phyloP scores from a whole-genome alignment of 2,888 invertebrate genomes.

The Philaethria dido region DNA sequence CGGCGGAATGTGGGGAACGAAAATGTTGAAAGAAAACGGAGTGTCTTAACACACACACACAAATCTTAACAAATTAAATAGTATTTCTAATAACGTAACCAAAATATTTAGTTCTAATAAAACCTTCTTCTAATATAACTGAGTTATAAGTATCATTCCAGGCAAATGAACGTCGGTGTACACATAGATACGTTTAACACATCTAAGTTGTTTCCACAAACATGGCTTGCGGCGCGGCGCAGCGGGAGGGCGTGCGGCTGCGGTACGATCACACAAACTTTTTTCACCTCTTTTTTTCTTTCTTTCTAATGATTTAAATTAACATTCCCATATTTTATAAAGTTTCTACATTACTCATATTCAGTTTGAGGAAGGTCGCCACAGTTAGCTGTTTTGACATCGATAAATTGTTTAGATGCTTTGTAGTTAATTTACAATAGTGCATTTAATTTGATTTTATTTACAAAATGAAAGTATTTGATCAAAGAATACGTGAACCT shows the following conservation, averaged over 20 bases:
- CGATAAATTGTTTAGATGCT: conserved; percentile 49
- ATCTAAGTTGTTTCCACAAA: conserved; percentile 78
- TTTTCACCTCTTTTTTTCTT: conserved; percentile 62
- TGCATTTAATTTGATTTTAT: conserved; percentile 1
- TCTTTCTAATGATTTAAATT: conserved; percentile 80
- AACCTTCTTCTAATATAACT: conserved; percentile 39
- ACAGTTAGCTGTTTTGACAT: conserved; percentile 66
- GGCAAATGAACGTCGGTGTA: conserved; percentile 39
- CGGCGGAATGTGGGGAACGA: too few species aligned
- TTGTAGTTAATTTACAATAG: conserved; percentile 15
- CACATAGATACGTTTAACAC: conserved; percentile 72
- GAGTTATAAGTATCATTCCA: conserved; percentile 51
- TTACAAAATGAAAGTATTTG: neutral
- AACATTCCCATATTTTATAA: conserved; percentile 77
- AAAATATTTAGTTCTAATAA: neutral
- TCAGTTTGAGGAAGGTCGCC: conserved; percentile 57
- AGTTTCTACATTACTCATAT: conserved; percentile 65
- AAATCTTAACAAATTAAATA: too few species aligned
- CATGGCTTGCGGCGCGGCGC: conserved; percentile 54
- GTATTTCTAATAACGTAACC: neutral
- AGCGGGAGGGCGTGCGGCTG: conserved; percentile 53
- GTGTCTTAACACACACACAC: too few species aligned
- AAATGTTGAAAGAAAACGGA: too few species aligned
- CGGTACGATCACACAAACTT: conserved; percentile 74
- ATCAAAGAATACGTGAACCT: neutral